Evolutionary conservation across 2,888 invertebrate genomes (phyloP).

Genomic region (Protophormia terraenovae): DNA sequence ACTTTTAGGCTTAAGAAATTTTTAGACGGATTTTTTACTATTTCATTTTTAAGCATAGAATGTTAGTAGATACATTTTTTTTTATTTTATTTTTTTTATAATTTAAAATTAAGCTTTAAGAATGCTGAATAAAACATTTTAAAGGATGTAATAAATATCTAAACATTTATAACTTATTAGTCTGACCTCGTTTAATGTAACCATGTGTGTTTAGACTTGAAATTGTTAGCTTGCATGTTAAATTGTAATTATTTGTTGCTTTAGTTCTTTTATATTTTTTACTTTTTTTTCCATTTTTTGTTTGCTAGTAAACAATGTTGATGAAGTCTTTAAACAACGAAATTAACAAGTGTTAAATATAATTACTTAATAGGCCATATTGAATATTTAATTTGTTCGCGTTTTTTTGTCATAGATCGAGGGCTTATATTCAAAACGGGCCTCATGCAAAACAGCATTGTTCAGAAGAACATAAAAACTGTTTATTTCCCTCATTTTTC

Average conservation of each 20-base stretch:
- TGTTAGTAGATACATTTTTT: no score
- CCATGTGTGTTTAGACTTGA: background rate
- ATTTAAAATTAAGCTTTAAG: no score
- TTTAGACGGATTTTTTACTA: no score
- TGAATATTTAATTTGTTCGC: slow-evolving; percentile 1
- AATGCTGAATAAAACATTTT: no score
- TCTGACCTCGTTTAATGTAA: background rate
- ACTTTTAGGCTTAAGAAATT: background rate
- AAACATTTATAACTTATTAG: no score
- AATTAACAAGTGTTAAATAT: slow-evolving; percentile 41
- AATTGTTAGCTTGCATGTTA: slow-evolving; percentile 39
- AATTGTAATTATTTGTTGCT: slow-evolving; percentile 33
- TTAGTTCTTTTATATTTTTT: slow-evolving; percentile 1
- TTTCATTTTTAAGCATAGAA: no score
- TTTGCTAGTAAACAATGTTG: background rate
- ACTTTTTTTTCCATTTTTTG: background rate
- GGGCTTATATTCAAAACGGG: no score
- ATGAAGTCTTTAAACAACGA: slow-evolving; percentile 19
- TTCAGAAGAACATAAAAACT: no score
- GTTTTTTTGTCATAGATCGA: background rate
- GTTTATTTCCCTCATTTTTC: no score
- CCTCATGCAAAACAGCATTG: no score
- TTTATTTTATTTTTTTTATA: no score
- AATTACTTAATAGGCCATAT: slow-evolving; percentile 45
- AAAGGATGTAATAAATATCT: no score